Conservation (phyloP, 2,888 invertebrate species). For the Phortica magna region DNA sequence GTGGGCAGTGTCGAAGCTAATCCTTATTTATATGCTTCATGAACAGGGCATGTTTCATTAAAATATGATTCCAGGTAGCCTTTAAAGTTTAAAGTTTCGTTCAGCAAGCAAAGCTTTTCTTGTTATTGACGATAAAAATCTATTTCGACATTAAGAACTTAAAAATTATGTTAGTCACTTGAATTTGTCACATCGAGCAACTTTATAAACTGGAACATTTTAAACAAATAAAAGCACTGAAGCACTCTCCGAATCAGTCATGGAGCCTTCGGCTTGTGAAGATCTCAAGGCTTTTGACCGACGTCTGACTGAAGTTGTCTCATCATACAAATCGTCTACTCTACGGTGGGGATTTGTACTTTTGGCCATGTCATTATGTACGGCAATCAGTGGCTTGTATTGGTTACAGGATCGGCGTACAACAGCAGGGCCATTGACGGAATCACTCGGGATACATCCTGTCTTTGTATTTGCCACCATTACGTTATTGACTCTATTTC, state of each 20-base stretch:
- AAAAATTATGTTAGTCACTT: conserved; percentile 65
- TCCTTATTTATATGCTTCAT: no score
- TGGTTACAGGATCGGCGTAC: conserved; percentile 97
- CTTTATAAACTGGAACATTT: conserved; percentile 65
- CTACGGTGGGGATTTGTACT: conserved; percentile 96
- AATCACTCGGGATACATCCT: conserved; percentile 95
- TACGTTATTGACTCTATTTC: conserved; percentile 89
- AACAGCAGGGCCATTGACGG: conserved; percentile 92
- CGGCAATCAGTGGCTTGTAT: conserved; percentile 96
- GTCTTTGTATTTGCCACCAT: conserved; percentile 94
- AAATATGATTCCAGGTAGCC: no score
- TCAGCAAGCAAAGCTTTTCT: conserved; percentile 48
- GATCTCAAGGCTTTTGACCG: conserved; percentile 99
- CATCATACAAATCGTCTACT: conserved; percentile 95
- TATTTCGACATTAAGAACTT: neutral
- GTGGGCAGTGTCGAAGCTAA: no score
- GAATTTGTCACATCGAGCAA: conserved; percentile 49
- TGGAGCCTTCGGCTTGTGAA: conserved; percentile 95
- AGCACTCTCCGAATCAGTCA: conserved; percentile 61
- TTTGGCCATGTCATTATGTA: conserved; percentile 91
- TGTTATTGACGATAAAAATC: conserved; percentile 60
- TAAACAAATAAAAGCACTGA: conserved; percentile 65
- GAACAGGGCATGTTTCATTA: no score
- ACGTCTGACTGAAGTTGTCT: conserved; percentile 97
- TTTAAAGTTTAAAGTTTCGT: no score